Evolutionary conservation across 2,113 vertebrate genomes (phyloP), one percentile per base, ranked within the genome.

Genomic region (Notiomystis cincta): DNA sequence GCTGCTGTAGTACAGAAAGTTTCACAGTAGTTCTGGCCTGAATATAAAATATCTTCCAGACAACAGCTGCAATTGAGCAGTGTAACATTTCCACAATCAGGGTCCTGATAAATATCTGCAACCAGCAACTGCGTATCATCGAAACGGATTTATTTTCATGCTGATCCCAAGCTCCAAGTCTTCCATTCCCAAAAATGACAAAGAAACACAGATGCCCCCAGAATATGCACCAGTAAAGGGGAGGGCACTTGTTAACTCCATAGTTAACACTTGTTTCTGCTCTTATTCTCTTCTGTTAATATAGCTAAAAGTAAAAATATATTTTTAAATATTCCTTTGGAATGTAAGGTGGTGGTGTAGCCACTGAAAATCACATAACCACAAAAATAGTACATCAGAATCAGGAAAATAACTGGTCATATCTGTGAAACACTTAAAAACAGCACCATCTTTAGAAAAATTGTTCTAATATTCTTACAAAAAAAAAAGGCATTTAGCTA

Each of bases 221-320:
- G 31, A 28, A 79, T 45, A 79, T 13, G 15, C 28, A 31, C 16
- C 31, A 54, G 19, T 0, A 0, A 33, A 58, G 22, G 11, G 5
- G 8, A 44, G 8, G 13, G 4, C 40, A 64, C n/a, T 27, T 57
- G 18, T 16, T 54, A 90, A 80, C 25, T 44, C 4, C 25, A 18
- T 7, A 42, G 37, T 28, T 48, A 65, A 10, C 3, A 5, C 19
- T 62, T 47, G 10, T 40, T 87, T 33, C 44, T 80, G 23, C 38
- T 56, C 71, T 83, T 60, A 61, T 14, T 83, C 17, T 18, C 13
- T 88, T 71, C 38, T 1, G 1, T 53, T 83, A 89, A 70, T 33
- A 60, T 7, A 79, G 37, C 13, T 78, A 48, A 66, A 92, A 80
- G 13, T 17, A 82, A n/a, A 56, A 82, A 30, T 19, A 70, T 7